phyloP scores from a whole-genome alignment of 2,888 invertebrate species.

The Drosophila recens region DNA sequence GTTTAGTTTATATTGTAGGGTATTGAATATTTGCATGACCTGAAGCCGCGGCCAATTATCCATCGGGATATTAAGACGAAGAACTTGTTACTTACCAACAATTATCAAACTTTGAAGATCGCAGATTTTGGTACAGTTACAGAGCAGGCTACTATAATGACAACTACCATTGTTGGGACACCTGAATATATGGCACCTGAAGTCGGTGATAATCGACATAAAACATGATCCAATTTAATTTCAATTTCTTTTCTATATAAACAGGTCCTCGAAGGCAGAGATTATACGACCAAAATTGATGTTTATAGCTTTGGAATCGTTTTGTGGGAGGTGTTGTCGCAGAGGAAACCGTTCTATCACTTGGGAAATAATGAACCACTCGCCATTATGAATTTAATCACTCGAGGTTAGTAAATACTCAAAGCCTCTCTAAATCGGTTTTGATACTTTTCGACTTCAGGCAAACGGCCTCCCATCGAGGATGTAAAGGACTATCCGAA shows the following conservation, averaged over 20 bases:
- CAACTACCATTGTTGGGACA: background rate
- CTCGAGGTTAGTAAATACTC: background rate
- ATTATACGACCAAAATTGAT: conserved; percentile 23
- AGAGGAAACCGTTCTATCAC: conserved; percentile 23
- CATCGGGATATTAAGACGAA: conserved; percentile 36
- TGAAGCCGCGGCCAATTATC: conserved; percentile 9
- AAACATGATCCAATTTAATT: too few relatives aligned
- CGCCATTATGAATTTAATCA: background rate
- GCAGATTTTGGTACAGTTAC: conserved; percentile 26
- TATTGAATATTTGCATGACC: conserved; percentile 17
- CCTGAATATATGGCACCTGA: conserved; percentile 30
- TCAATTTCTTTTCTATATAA: too few relatives aligned
- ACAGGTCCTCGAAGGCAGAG: background rate
- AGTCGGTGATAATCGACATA: conserved; percentile 1
- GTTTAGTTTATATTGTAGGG: conserved; percentile 10
- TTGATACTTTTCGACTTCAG: background rate
- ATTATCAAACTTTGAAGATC: conserved; percentile 12
- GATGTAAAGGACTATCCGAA: conserved; percentile 2
- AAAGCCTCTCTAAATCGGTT: accelerated
- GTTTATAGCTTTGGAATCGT: conserved; percentile 37
- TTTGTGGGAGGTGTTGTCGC: conserved; percentile 20
- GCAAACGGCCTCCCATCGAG: background rate
- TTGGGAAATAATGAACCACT: background rate
- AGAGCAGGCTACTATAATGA: conserved; percentile 6
- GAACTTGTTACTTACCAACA: conserved; percentile 21